Base-by-base conservation (phyloP, 2,888 invertebrate species). In the Coenonympha arcania region DNA sequence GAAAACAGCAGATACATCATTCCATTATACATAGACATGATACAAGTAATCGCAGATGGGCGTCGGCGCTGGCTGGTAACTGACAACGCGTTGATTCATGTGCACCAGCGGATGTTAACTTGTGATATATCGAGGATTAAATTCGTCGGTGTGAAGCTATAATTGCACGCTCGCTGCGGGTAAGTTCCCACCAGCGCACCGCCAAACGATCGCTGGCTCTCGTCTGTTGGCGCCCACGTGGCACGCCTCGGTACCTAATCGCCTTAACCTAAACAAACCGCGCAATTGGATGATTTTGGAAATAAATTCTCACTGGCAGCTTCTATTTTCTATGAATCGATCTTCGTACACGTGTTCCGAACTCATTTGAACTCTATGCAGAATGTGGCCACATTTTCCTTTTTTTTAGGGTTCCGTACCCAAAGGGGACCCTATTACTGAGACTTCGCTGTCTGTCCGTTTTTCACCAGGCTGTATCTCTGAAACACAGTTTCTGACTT, bases 231-330 rank as follows among this genome's bases (percentile, higher is more conserved):
- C 82, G 70, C 69, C 73, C 77, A 76, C 71, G 68, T 77, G 78
- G 78, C 73, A 69, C 66, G 71, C 68, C 57, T 64, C 59, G 64
- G 63, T 65, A 66, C 65, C 73, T 71, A 77, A 73, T 72, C 68
- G 72, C 71, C 66, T 67, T 79, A 77, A 71, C 71, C 71, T 78
- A 82, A 82, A 82, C 83, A 83, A 82, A 79, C 71, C 70, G 67
- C 63, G 67, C 71, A 68, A 73, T 76, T 69, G 71, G 68, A 62
- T 70, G 67, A 65, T 70, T 78, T 77, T 76, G 70, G 71, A 76
- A 74, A 74, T 75, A 72, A 73, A 79, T 74, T 71, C 66, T 65
- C 67, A 64, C 69, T 66, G 62, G 61, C 62, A 65, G 6, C 22
- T 22, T 8, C 0, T 8, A 22, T 65, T 65, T 67, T 3, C 31